Conservation (phyloP, 1,140 invertebrate genomes). For the Ptiloglossa arizonensis region DNA sequence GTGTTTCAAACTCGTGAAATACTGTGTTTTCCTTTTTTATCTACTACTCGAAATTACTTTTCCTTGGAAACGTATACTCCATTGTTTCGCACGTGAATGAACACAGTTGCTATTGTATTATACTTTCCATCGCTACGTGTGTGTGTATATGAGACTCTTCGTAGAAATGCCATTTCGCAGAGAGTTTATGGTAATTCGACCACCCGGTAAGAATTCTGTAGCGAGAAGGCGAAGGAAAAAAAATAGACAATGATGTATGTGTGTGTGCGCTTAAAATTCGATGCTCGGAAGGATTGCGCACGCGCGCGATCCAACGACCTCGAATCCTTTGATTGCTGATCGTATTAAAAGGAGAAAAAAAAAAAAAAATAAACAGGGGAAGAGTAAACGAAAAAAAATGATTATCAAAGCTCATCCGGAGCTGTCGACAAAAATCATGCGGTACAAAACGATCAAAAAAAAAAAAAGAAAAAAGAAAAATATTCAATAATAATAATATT, state of each 20-base stretch:
- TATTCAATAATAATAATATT: too few species aligned
- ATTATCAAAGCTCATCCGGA: constrained; percentile 39
- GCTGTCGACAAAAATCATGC: constrained; percentile 25
- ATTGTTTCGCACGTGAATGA: too few species aligned
- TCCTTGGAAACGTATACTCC: too few species aligned
- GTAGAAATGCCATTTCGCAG: not conserved
- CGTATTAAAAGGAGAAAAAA: not conserved
- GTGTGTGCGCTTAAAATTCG: constrained; percentile 53
- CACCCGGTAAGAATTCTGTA: not conserved
- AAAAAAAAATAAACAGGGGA: not conserved
- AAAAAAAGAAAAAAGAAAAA: constrained; percentile 10
- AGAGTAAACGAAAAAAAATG: constrained; percentile 31
- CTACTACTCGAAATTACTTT: too few species aligned
- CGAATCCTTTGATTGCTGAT: not conserved
- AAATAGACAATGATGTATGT: constrained; percentile 45
- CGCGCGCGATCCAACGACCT: not conserved
- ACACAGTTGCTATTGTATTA: too few species aligned
- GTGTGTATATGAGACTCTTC: too few species aligned
- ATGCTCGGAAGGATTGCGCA: constrained; percentile 38
- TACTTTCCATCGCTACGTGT: too few species aligned
- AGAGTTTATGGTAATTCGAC: not conserved
- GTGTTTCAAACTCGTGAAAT: too few species aligned
- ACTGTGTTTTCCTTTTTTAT: too few species aligned
- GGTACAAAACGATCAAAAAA: constrained; percentile 40
- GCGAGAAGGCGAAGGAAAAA: constrained; percentile 28